Percentiles rank a stretch among this genome's conserved stretches.
Evolutionary conservation across 2,113 vertebrate species (phyloP).

Genomic region (Oryctolagus cuniculus): mOryCun1.1 NC_091441.1:2381501-2382000

Average conservation of each 20-base stretch:
- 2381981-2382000: too few species aligned
- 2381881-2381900: not conserved
- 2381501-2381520: not conserved
- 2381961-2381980: too few species aligned
- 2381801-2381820: too few species aligned
- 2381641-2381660: too few species aligned
- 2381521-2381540: not conserved
- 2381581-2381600: not conserved
- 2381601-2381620: not conserved
- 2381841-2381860: not conserved
- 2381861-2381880: rapidly evolving
- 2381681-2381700: not conserved
- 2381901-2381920: too few species aligned
- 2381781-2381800: too few species aligned
- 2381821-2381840: not conserved
- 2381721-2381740: not conserved
- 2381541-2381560: not conserved
- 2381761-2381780: not conserved
- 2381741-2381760: not conserved
- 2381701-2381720: not conserved
- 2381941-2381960: too few species aligned
- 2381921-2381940: too few species aligned
- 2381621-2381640: not conserved
- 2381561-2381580: too few species aligned
- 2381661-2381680: rapidly evolving